Evolutionary conservation across 1,140 invertebrate genomes (phyloP).

Genomic region (Drosophila lacteicornis): DNA sequence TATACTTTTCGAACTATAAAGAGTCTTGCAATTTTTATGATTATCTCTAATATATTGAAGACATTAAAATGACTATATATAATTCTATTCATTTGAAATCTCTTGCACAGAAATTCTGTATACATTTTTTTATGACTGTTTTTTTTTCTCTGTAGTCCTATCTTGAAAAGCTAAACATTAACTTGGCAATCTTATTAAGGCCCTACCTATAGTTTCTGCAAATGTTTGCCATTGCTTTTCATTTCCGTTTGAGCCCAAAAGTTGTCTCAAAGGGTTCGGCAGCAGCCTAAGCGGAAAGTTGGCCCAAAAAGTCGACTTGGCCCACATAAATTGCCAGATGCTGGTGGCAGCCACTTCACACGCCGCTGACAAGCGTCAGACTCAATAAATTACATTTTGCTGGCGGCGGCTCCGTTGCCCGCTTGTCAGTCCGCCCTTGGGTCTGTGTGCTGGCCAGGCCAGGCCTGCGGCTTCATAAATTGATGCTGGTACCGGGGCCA

Average conservation of each 20-base stretch:
- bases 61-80: no score
- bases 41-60: no score
- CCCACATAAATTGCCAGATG: conserved; percentile 60
- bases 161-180: conserved; percentile 23
- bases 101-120: no score
- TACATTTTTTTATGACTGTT: no score
- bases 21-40: no score
- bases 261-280: conserved; percentile 55
- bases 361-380: conserved; percentile 67
- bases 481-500: conserved; percentile 31
- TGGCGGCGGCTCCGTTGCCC: conserved; percentile 17
- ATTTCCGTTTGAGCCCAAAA: conserved; percentile 51
- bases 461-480: conserved; percentile 44
- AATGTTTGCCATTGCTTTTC: conserved; percentile 49
- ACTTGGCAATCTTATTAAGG: conserved; percentile 34
- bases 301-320: conserved; percentile 15
- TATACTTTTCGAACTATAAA: no score
- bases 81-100: no score
- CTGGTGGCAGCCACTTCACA: conserved; percentile 48
- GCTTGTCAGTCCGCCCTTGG: conserved; percentile 34
- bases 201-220: conserved; percentile 25
- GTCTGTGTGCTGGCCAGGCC: conserved; percentile 5
- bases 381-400: conserved; percentile 64
- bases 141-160: conserved; percentile 3
- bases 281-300: conserved; percentile 40